A percentile compares a stretch with the other conserved stretches of the same genome.
phyloP scores from a whole-genome alignment of 2,888 invertebrate species.

The Dilophus febrilis region DNA sequence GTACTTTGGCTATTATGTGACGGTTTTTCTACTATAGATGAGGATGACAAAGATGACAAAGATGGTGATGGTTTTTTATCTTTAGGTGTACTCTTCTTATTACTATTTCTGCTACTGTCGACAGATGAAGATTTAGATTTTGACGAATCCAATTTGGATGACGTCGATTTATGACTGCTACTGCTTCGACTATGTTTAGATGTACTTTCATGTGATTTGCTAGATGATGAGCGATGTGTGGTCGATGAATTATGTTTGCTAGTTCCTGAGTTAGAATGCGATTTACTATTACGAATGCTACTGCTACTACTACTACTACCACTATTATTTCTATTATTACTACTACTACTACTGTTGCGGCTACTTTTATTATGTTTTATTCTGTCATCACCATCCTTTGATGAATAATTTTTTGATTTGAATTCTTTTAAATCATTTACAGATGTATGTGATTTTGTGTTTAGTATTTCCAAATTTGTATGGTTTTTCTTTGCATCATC shows the following conservation, averaged over 20 bases:
- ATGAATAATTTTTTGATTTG: too few relatives aligned
- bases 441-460: too few relatives aligned
- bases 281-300: background rate
- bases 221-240: background rate
- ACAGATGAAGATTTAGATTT: slow-evolving; percentile 8
- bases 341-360: too few relatives aligned
- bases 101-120: slow-evolving; percentile 10
- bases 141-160: slow-evolving; percentile 8
- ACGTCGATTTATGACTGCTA: background rate
- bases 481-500: background rate
- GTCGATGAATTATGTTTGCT: background rate
- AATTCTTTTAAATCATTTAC: background rate
- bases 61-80: slow-evolving; percentile 4
- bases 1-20: too few relatives aligned
- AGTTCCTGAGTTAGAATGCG: background rate
- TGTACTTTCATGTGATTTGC: background rate
- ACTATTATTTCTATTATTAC: background rate
- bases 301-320: background rate
- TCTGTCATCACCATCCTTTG: background rate
- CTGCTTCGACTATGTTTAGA: slow-evolving; percentile 1
- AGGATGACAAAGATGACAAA: too few relatives aligned
- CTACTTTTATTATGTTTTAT: background rate
- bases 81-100: background rate
- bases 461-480: background rate
- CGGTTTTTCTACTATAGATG: too few relatives aligned